A percentile compares a stretch with the other conserved stretches of the same genome.
phyloP scores from a whole-genome alignment of 2,888 invertebrate species.

The Drosophila koepferae region DNA sequence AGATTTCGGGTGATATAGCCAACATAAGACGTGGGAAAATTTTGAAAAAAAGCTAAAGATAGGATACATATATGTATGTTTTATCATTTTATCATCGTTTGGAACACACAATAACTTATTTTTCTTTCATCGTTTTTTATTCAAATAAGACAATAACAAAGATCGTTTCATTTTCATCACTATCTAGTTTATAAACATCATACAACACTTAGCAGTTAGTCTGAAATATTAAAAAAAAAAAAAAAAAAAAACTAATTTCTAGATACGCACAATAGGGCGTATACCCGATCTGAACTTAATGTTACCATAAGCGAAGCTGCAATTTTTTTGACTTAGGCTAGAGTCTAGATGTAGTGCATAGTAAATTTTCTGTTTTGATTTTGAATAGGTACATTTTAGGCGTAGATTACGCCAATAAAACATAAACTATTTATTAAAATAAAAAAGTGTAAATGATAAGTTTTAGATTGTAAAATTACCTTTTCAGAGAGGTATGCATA shows the following conservation, averaged over 20 bases:
- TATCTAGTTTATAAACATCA: not conserved
- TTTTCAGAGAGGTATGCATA: too few relatives aligned
- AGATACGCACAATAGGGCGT: conserved; percentile 24
- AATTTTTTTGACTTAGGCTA: not conserved
- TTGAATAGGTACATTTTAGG: not conserved
- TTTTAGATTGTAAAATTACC: too few relatives aligned
- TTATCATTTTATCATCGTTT: not conserved
- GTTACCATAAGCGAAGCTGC: not conserved
- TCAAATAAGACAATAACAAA: not conserved
- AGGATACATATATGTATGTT: conserved; percentile 1
- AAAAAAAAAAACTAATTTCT: too few relatives aligned
- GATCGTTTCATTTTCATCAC: not conserved
- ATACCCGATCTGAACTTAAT: conserved; percentile 1
- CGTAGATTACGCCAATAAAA: not conserved
- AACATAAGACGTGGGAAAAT: conserved; percentile 12
- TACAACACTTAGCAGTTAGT: conserved; percentile 12
- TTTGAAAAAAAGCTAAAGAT: conserved; percentile 3
- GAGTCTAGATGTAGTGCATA: not conserved
- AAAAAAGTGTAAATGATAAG: not conserved
- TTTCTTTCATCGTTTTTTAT: not conserved
- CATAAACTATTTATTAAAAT: too few relatives aligned
- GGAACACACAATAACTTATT: not conserved
- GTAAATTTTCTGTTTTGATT: not conserved
- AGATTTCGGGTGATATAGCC: conserved; percentile 11
- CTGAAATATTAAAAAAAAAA: not conserved